Evolutionary conservation across 1,140 invertebrate genomes (phyloP).

Genomic region (Drosophila insularis): DNA sequence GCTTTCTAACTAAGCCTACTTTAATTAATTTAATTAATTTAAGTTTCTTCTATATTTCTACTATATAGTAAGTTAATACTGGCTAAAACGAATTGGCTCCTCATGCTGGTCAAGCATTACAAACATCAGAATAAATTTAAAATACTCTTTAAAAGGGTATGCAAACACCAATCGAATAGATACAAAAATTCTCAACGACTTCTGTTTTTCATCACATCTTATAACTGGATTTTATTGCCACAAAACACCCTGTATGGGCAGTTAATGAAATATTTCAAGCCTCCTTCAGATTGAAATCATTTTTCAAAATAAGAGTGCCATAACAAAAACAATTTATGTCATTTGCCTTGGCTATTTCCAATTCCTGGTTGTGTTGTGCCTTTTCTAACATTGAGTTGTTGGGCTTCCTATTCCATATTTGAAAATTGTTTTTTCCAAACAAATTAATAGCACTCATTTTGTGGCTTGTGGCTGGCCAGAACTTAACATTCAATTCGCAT

Average conservation of each 20-base stretch:
- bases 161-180: no score
- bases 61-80: no score
- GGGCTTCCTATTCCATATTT: slow-evolving; percentile 14
- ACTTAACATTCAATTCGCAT: slow-evolving; percentile 50
- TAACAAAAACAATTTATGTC: slow-evolving; percentile 45
- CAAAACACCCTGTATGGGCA: slow-evolving; percentile 30
- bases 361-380: slow-evolving; percentile 18
- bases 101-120: no score
- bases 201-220: no score
- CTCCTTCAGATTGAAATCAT: slow-evolving; percentile 27
- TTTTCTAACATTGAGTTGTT: slow-evolving; percentile 14
- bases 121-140: no score
- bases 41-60: no score
- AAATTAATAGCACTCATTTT: slow-evolving; percentile 64
- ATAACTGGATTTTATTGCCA: background rate
- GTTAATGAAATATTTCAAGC: slow-evolving; percentile 27
- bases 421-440: slow-evolving; percentile 30
- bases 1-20: no score
- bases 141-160: no score
- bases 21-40: no score
- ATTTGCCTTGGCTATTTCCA: slow-evolving; percentile 26
- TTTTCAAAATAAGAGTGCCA: slow-evolving; percentile 8
- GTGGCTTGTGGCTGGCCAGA: slow-evolving; percentile 36
- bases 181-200: no score
- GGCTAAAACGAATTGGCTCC: no score